These are phyloP conservation scores for Hafferia zeledoni DNA, from an alignment of 2,797 vertebrate species.

Conservation along the genomic window DNA sequence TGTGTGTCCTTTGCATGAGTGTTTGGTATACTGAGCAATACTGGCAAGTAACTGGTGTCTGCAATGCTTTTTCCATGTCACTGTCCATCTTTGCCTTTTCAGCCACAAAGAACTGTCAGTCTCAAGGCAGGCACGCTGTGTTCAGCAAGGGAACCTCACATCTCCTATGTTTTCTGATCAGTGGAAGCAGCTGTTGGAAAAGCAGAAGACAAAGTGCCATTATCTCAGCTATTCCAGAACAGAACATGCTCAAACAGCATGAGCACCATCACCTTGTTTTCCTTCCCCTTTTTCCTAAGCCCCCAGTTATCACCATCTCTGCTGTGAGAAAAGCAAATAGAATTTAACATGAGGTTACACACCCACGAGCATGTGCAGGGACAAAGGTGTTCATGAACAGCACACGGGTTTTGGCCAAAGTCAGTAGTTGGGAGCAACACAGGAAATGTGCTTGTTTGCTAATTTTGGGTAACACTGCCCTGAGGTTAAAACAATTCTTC, in stretches of 20 bases:
- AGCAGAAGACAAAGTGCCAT: constrained; percentile 48
- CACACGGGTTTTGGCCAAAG: not conserved
- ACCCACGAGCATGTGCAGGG: not conserved
- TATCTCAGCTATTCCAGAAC: not conserved
- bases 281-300: not conserved
- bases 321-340: not conserved
- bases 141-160: constrained; percentile 68
- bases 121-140: constrained; percentile 63
- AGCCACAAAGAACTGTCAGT: constrained; percentile 61
- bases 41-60: constrained; percentile 41
- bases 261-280: not conserved
- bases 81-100: constrained; percentile 47
- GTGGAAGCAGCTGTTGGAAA: constrained; percentile 74
- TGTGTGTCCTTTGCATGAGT: constrained; percentile 72
- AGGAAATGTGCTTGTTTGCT: not conserved
- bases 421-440: not conserved
- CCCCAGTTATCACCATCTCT: not conserved
- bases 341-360: not conserved
- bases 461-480: not conserved
- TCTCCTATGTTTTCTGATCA: constrained; percentile 68
- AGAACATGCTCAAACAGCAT: not conserved
- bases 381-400: not conserved
- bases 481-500: not conserved
- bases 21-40: constrained; percentile 71
- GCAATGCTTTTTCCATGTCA: not conserved